Conservation (phyloP, 1,140 invertebrate genomes). For the Drosophila littoralis region DNA sequence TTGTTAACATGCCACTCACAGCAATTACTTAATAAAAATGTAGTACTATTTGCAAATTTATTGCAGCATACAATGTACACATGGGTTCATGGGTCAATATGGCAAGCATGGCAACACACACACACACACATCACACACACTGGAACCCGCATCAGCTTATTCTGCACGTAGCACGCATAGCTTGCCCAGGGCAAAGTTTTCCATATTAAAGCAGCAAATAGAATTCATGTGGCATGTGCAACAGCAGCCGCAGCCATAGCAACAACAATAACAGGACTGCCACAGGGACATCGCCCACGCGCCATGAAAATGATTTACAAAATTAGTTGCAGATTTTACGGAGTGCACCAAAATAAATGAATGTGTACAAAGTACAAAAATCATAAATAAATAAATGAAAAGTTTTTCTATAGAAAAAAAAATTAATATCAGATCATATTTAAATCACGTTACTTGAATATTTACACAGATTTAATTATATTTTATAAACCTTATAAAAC, state of each 20-base stretch:
- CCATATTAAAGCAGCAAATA: slow-evolving; percentile 60
- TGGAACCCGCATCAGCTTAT: background rate
- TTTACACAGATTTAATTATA: too few species aligned
- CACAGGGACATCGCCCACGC: slow-evolving; percentile 1
- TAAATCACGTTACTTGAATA: too few species aligned
- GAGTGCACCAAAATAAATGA: slow-evolving; percentile 3
- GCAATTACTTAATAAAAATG: slow-evolving; percentile 73
- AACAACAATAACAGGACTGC: background rate
- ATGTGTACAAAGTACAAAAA: background rate
- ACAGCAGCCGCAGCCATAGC: background rate
- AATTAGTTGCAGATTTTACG: slow-evolving; percentile 14
- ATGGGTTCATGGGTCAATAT: slow-evolving; percentile 45
- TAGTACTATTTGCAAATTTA: slow-evolving; percentile 63
- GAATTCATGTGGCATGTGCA: slow-evolving; percentile 56
- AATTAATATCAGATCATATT: too few species aligned
- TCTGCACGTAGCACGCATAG: slow-evolving; percentile 17
- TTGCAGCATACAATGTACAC: slow-evolving; percentile 29
- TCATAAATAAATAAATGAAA: background rate
- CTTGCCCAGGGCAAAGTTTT: slow-evolving; percentile 47
- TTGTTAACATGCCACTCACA: slow-evolving; percentile 30
- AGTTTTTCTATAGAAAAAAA: background rate
- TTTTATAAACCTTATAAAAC: too few species aligned
- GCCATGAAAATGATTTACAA: slow-evolving; percentile 27
- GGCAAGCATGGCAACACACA: slow-evolving; percentile 10
- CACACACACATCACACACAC: slow-evolving; percentile 9